These are phyloP conservation scores for Megaptera novaeangliae DNA, from an alignment of 2,113 vertebrate species.

Conservation along the genomic window DNA sequence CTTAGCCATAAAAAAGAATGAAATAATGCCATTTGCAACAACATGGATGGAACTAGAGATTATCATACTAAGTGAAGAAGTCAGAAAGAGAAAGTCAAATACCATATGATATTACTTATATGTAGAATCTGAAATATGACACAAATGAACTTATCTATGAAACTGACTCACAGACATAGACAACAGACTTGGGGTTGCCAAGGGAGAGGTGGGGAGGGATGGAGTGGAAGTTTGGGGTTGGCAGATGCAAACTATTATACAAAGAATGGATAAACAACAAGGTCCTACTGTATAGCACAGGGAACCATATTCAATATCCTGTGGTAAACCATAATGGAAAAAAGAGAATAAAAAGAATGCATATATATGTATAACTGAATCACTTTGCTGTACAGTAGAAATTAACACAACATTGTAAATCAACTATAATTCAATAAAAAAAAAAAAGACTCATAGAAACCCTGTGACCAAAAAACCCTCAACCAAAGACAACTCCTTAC, in stretches of 20 bases:
- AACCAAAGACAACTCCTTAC: background rate
- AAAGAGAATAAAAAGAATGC: background rate
- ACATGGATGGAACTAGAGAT: background rate
- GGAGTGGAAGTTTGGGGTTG: background rate
- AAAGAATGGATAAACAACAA: background rate
- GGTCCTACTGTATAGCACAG: background rate
- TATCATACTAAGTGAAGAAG: background rate
- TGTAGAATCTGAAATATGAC: background rate
- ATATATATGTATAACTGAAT: background rate
- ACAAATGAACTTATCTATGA: background rate
- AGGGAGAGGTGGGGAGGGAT: background rate
- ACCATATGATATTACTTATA: background rate
- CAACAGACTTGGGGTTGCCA: background rate
- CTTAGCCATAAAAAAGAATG: background rate
- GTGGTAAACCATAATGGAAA: background rate
- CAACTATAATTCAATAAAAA: background rate
- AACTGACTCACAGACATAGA: background rate
- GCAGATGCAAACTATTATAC: background rate
- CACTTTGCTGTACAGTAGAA: background rate
- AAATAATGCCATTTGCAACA: background rate
- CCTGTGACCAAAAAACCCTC: background rate
- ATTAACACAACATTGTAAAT: background rate
- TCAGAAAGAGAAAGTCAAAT: background rate
- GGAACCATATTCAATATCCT: background rate
- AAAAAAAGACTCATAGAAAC: background rate